Conservation (phyloP, 2,797 vertebrate genomes). For the Muscicapa comitata region DNA sequence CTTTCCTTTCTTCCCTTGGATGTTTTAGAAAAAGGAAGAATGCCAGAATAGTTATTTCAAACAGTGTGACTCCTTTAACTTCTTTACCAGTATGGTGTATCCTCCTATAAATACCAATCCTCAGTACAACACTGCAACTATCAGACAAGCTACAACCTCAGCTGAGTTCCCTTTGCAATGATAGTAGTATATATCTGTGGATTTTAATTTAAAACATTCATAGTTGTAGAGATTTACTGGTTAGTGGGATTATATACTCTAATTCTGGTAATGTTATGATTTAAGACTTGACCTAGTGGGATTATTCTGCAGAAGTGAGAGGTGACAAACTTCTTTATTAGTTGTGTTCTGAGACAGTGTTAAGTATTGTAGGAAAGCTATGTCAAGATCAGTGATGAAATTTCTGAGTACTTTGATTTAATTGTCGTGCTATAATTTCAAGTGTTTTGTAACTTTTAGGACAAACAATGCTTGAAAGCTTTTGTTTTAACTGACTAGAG, state of each 20-base stretch:
- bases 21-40: background rate
- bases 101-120: background rate
- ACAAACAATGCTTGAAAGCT: background rate
- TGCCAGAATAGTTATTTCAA: background rate
- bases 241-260: background rate
- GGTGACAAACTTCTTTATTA: background rate
- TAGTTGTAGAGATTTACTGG: background rate
- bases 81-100: background rate
- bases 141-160: background rate
- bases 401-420: background rate
- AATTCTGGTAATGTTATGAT: background rate
- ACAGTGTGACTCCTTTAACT: background rate
- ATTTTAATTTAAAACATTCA: constrained; percentile 2
- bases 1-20: background rate
- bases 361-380: background rate
- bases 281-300: background rate
- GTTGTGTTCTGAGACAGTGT: background rate
- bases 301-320: constrained; percentile 21
- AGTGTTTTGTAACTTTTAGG: background rate
- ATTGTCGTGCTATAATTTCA: constrained; percentile 5
- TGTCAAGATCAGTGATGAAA: background rate
- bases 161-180: background rate
- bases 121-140: background rate
- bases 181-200: background rate
- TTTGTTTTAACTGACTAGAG: background rate